A percentile compares a stretch with the other conserved stretches of the same genome.
These are phyloP conservation scores for Cetonia aurata DNA, from an alignment of 2,888 invertebrate species.

Conservation along the genomic window DNA sequence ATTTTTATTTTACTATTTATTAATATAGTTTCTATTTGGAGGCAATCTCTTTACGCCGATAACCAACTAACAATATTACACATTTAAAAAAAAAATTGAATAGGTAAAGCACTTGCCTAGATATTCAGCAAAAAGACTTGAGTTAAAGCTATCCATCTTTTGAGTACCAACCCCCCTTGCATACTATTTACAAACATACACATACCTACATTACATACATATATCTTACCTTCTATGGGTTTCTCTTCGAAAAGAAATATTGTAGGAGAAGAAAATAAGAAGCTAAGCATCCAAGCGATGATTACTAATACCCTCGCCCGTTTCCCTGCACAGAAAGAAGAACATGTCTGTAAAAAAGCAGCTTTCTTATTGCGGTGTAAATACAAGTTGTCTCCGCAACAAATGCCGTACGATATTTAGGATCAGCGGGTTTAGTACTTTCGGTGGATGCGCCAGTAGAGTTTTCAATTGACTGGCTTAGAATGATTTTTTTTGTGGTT, in stretches of 20 bases:
- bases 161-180: too few species aligned
- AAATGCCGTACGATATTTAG: conserved; percentile 3
- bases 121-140: too few species aligned
- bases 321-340: conserved; percentile 76
- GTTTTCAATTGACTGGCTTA: conserved; percentile 28
- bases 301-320: conserved; percentile 84
- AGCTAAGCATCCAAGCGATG: conserved; percentile 86
- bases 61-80: too few species aligned
- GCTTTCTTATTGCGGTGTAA: conserved; percentile 33
- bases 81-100: too few species aligned
- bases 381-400: conserved; percentile 38
- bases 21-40: too few species aligned
- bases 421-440: conserved; percentile 20
- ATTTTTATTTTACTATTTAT: too few species aligned
- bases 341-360: conserved; percentile 24
- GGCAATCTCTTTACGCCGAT: too few species aligned
- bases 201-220: background rate
- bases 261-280: conserved; percentile 85
- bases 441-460: conserved; percentile 1
- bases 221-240: conserved; percentile 76
- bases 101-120: too few species aligned
- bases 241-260: conserved; percentile 85
- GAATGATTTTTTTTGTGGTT: conserved; percentile 22
- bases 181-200: too few species aligned
- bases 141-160: too few species aligned